Percentiles rank a stretch among this genome's conserved stretches.
These are phyloP conservation scores for Beris chalybata DNA, from an alignment of 2,888 invertebrate species.

Conservation along the genomic window DNA sequence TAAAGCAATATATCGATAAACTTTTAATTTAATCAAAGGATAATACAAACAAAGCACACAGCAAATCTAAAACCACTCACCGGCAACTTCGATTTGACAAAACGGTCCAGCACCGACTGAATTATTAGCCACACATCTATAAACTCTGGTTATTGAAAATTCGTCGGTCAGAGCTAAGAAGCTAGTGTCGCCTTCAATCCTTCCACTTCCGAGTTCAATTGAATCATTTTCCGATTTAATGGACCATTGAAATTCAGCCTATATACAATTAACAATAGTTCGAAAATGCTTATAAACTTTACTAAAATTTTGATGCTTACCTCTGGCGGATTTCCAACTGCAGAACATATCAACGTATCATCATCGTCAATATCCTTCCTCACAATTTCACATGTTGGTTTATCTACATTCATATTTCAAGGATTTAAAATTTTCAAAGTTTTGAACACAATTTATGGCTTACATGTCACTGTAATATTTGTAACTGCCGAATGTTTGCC, in stretches of 20 bases:
- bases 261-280: slow-evolving; percentile 32
- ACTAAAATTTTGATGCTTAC: slow-evolving; percentile 44
- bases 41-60: neutral
- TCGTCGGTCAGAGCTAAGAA: slow-evolving; percentile 68
- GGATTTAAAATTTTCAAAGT: neutral
- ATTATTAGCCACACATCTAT: slow-evolving; percentile 84
- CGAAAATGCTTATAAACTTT: neutral
- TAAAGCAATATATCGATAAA: slow-evolving; percentile 36
- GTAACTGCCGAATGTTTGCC: slow-evolving; percentile 72
- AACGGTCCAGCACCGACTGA: slow-evolving; percentile 69
- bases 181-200: slow-evolving; percentile 51
- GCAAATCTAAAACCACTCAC: slow-evolving; percentile 54
- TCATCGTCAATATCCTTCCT: slow-evolving; percentile 72
- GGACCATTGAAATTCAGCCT: slow-evolving; percentile 79
- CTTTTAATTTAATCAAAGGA: slow-evolving; percentile 26
- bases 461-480: slow-evolving; percentile 55
- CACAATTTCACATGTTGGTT: slow-evolving; percentile 81
- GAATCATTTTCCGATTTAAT: slow-evolving; percentile 83
- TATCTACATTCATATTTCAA: slow-evolving; percentile 60
- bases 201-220: slow-evolving; percentile 58
- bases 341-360: slow-evolving; percentile 78
- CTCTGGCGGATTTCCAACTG: slow-evolving; percentile 73
- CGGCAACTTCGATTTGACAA: slow-evolving; percentile 70
- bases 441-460: slow-evolving; percentile 3
- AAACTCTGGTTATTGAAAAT: slow-evolving; percentile 67